phyloP scores from a whole-genome alignment of 1,140 invertebrate genomes.

The Drosophila baimaii region DNA sequence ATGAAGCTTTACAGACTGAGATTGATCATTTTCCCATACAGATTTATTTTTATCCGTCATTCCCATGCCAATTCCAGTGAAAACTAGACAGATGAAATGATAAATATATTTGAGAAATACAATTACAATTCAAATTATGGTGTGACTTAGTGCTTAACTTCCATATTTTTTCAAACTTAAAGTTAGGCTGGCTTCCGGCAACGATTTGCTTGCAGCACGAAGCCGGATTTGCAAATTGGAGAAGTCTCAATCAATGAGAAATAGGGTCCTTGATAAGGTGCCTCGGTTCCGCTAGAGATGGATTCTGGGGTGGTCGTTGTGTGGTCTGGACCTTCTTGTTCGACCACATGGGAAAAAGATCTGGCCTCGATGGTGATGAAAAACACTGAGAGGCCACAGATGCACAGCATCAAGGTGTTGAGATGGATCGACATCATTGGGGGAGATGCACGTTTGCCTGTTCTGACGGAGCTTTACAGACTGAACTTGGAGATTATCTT shows the following conservation, averaged over 20 bases:
- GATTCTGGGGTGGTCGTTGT: background rate
- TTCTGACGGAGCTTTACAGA: conserved; percentile 41
- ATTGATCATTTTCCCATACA: too few species aligned
- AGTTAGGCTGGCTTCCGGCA: conserved; percentile 52
- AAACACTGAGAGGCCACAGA: conserved; percentile 14
- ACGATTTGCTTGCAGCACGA: conserved; percentile 42
- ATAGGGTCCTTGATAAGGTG: conserved; percentile 22
- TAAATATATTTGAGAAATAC: too few species aligned
- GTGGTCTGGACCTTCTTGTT: conserved; percentile 19
- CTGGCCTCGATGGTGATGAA: conserved; percentile 10
- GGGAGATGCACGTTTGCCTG: conserved; percentile 42
- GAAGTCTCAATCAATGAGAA: conserved; percentile 40
- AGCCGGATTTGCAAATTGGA: conserved; percentile 32
- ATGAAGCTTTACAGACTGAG: conserved; percentile 45
- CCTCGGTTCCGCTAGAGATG: background rate
- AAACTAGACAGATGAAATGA: conserved; percentile 17
- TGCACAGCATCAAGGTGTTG: conserved; percentile 7
- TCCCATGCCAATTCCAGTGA: conserved; percentile 3
- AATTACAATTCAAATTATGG: too few species aligned
- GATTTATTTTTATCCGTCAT: conserved; percentile 8
- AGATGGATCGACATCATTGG: background rate
- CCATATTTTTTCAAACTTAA: too few species aligned
- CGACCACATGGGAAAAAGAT: conserved; percentile 1
- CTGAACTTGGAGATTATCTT: conserved; percentile 36
- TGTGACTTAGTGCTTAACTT: too few species aligned